Percentiles rank a stretch among this genome's conserved stretches.
Conservation (phyloP, 2,113 vertebrate genomes). For the Eleginops maclovinus region DNA sequence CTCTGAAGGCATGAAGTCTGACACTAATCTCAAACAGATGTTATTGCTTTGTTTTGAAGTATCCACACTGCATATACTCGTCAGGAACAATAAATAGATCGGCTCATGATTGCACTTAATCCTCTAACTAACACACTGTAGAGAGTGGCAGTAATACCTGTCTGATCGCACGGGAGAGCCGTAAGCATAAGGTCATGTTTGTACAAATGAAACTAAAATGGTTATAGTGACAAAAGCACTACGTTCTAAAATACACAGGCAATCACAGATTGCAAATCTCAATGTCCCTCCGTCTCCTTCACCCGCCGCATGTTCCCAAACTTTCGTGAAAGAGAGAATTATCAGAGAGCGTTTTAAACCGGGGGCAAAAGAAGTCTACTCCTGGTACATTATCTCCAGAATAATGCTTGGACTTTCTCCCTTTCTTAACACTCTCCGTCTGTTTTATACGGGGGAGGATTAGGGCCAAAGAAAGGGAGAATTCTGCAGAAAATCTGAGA, state of each 20-base stretch:
- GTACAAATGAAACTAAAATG: constrained; percentile 84
- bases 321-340: not conserved
- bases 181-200: constrained; percentile 76
- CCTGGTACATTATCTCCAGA: constrained; percentile 50
- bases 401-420: not conserved
- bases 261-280: constrained; percentile 98
- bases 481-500: no score
- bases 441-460: no score
- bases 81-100: constrained; percentile 86
- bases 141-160: constrained; percentile 72
- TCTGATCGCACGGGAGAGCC: constrained; percentile 77
- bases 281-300: constrained; percentile 26
- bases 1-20: constrained; percentile 75
- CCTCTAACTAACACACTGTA: constrained; percentile 74
- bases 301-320: constrained; percentile 48
- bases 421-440: no score
- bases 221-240: constrained; percentile 88
- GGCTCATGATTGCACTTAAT: constrained; percentile 96
- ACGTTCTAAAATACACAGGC: constrained; percentile 88
- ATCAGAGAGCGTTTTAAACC: not conserved
- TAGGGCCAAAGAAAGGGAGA: no score
- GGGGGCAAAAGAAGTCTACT: not conserved
- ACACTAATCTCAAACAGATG: constrained; percentile 52
- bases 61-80: constrained; percentile 86
- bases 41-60: constrained; percentile 86